Percentiles rank a stretch among this genome's conserved stretches.
Conservation (phyloP, 2,113 vertebrate genomes). For the Amazona vittata region DNA sequence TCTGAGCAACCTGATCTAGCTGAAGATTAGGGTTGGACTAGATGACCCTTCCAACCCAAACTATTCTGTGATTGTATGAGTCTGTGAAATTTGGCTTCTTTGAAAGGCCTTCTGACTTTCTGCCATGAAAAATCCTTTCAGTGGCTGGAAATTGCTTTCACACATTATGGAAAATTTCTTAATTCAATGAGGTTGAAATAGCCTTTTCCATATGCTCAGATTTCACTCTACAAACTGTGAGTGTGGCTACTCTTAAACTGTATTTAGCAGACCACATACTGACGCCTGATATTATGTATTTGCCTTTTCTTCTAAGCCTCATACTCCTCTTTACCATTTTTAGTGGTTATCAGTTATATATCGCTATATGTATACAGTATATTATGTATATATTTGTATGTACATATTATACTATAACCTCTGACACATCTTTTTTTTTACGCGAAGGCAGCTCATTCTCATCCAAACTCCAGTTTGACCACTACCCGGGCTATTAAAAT, state of each 20-base stretch:
- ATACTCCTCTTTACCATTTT: not conserved
- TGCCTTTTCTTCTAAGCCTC: not conserved
- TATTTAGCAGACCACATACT: not conserved
- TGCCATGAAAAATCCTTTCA: not conserved
- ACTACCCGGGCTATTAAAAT: not conserved
- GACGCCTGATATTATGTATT: not conserved
- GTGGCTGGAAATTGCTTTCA: not conserved
- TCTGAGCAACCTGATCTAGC: not conserved
- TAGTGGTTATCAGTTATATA: not conserved
- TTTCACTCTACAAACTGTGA: not conserved
- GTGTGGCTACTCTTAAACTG: not conserved
- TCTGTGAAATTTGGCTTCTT: not conserved
- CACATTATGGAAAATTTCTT: not conserved
- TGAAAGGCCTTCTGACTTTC: not conserved
- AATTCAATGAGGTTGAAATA: not conserved
- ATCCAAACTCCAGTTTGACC: not conserved
- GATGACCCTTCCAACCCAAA: not conserved
- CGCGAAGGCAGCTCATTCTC: not conserved
- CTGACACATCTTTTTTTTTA: not conserved
- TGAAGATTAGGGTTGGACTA: not conserved
- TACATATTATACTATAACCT: not conserved
- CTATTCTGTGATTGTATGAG: not conserved
- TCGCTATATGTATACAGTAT: not conserved
- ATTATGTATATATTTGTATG: not conserved
- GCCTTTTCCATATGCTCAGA: not conserved